Conservation (phyloP, 2,888 invertebrate species). For the Hyles lineata region DNA sequence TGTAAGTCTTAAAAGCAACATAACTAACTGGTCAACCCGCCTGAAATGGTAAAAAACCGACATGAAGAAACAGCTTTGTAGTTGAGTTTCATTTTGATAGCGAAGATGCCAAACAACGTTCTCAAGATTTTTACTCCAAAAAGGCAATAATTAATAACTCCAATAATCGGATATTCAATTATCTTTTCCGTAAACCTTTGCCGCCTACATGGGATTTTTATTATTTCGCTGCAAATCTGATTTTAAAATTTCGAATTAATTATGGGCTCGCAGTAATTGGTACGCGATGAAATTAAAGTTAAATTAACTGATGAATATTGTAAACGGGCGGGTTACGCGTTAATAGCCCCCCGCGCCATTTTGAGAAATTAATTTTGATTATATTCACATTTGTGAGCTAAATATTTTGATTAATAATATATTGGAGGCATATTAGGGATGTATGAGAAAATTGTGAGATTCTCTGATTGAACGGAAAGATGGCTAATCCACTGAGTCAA, state of each 20-base stretch:
- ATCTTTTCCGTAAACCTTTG: background rate
- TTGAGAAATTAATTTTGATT: conserved; percentile 3
- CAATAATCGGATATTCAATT: background rate
- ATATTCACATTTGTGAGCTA: background rate
- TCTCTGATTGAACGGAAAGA: no score
- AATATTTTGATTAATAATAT: background rate
- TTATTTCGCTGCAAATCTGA: background rate
- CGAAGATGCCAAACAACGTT: no score
- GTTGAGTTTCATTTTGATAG: no score
- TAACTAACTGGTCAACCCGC: no score
- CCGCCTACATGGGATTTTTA: background rate
- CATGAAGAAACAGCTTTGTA: no score
- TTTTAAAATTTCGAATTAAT: conserved; percentile 11
- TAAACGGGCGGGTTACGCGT: background rate
- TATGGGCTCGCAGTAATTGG: background rate
- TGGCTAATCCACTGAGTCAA: no score
- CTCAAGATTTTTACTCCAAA: no score
- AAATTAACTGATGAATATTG: conserved; percentile 16
- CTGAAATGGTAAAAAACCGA: no score
- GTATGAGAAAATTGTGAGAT: no score
- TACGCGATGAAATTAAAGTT: conserved; percentile 5
- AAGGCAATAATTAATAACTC: no score
- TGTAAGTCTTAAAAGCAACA: no score
- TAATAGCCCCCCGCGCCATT: background rate
- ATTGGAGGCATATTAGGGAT: background rate